Evolutionary conservation across 2,797 vertebrate species (phyloP), one percentile per base, ranked within the genome.

Genomic region (Danionella dracula): DNA sequence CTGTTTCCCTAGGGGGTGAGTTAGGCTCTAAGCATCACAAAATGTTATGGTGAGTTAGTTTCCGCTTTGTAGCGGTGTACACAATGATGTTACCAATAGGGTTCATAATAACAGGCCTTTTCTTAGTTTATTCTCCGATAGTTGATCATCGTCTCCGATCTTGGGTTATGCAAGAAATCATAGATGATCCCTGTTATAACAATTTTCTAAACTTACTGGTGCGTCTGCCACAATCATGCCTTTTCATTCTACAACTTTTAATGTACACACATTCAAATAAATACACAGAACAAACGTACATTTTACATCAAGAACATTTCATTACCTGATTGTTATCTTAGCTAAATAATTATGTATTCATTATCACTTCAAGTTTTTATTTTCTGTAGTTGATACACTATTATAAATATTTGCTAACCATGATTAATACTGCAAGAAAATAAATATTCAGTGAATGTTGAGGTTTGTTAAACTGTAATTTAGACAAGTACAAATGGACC

Each of bases 371-470:
- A 55, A 58, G 74, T 62, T 82, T 83, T 83, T 80, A 83, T 75
- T 78, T 80, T 85, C 80, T 82, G 83, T 83, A 85, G 81, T 88
- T 85, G 88, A 87, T 89, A 89, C 87, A 91, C 84, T 82, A 66
- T 85, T 83, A 65, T 41, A 15, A 86, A 85, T 86, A 87, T 87
- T 80, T 89, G 82, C 86, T 85, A 87, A 20, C 83, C 72, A 85
- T 87, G 90, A 90, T 89, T 88, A 84, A 80, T 80, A 88, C 86
- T 92, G 90, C 83, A 87, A 91, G 88, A 91, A 95, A 89, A 94
- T 94, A 96, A 96, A 93, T 96, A 94, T 86, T 90, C 93, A 87
- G 88, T 90, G 90, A 89, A 93, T 93, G 91, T 92, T 87, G 87
- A 85, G 88, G 87, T 87, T 87, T 67, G 53, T 61, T 46, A 27